These are phyloP conservation scores for Fringilla coelebs DNA, from an alignment of 2,797 vertebrate genomes.

Conservation along the genomic window DNA sequence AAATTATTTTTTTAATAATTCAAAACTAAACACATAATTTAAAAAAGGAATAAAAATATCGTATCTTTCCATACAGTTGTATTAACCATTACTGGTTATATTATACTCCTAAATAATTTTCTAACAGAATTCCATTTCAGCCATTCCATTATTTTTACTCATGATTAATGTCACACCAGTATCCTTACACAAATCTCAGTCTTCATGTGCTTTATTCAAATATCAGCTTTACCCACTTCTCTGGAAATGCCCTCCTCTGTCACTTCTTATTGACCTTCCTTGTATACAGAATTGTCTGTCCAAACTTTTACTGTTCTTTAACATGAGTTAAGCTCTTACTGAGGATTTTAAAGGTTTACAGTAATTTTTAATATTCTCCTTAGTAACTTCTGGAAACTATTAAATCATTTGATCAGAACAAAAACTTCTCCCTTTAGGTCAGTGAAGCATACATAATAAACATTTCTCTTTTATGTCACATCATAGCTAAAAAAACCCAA, in stretches of 20 bases:
- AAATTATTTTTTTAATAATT: not conserved
- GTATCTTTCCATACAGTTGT: not conserved
- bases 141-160: not conserved
- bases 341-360: not conserved
- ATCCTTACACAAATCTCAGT: not conserved
- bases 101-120: not conserved
- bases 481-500: not conserved
- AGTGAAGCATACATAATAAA: not conserved
- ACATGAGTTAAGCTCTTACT: not conserved
- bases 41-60: not conserved
- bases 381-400: not conserved
- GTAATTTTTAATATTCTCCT: not conserved
- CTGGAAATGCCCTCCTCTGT: not conserved
- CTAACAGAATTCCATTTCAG: not conserved
- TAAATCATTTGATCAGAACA: not conserved
- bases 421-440: not conserved
- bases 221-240: not conserved
- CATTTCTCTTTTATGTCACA: not conserved
- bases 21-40: not conserved
- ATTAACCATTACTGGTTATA: not conserved
- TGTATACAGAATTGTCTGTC: not conserved
- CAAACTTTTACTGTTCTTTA: not conserved
- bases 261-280: not conserved
- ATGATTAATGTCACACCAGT: not conserved
- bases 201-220: not conserved